Conservation (phyloP, 2,113 vertebrate genomes). For the Rutilus rutilus region DNA sequence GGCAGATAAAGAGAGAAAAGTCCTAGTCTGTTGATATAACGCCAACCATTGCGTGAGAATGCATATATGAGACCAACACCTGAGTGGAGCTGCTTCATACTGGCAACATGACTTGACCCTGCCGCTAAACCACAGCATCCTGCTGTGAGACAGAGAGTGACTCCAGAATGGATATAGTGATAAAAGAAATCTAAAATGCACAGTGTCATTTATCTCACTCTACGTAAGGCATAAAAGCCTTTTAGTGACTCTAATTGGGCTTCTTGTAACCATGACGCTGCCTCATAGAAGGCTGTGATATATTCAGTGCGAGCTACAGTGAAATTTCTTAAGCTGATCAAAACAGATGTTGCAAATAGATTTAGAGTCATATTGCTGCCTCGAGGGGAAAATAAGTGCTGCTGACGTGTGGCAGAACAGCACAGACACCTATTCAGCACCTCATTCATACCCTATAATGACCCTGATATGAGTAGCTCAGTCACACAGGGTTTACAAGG, state of each 20-base stretch:
- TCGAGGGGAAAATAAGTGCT: not conserved
- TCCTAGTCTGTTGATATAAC: constrained; percentile 31
- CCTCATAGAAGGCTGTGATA: constrained; percentile 40
- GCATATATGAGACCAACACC: constrained; percentile 52
- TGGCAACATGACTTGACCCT: constrained; percentile 2
- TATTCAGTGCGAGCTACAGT: constrained; percentile 14
- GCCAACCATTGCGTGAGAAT: constrained; percentile 39
- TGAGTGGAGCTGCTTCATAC: constrained; percentile 9
- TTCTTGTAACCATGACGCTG: constrained; percentile 44
- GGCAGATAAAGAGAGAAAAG: not conserved
- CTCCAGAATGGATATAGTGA: constrained; percentile 17
- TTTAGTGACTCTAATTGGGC: constrained; percentile 48
- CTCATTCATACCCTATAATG: constrained; percentile 39
- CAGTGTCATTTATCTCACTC: constrained; percentile 28
- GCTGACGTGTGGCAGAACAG: constrained; percentile 13
- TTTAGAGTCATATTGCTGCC: constrained; percentile 16
- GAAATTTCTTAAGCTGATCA: constrained; percentile 35
- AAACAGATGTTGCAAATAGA: constrained; percentile 42
- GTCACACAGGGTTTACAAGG: constrained; percentile 19
- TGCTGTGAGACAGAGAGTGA: constrained; percentile 1
- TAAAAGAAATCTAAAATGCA: constrained; percentile 33
- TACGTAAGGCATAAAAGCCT: constrained; percentile 27
- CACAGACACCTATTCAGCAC: constrained; percentile 31
- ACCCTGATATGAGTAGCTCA: constrained; percentile 19
- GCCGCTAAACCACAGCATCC: not conserved